Percentiles rank a stretch among this genome's conserved stretches.
Evolutionary conservation across 2,113 vertebrate species (phyloP).

Genomic region (Larimichthys polyactis): DNA sequence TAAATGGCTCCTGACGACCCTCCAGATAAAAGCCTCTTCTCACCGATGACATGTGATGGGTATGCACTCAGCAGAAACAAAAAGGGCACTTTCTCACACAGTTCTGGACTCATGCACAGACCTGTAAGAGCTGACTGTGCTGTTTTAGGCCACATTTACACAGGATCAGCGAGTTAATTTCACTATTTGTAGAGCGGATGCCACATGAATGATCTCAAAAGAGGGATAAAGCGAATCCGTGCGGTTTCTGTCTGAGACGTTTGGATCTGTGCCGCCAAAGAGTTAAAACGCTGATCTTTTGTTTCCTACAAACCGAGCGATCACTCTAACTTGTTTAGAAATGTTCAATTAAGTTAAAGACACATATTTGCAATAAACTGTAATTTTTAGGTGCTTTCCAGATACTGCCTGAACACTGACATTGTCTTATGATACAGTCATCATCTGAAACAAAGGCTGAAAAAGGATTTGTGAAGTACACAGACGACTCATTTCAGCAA

Average conservation of each 20-base stretch:
- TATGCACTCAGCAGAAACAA: constrained; percentile 1
- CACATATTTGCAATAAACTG: constrained; percentile 36
- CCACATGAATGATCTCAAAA: constrained; percentile 27
- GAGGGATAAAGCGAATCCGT: constrained; percentile 14
- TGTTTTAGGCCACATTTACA: constrained; percentile 51
- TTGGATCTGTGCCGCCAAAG: constrained; percentile 30
- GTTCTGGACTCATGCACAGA: constrained; percentile 42
- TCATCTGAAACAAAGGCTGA: constrained; percentile 35
- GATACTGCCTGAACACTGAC: neutral
- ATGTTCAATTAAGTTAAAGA: constrained; percentile 33
- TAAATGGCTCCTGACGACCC: neutral
- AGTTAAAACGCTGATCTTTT: constrained; percentile 45
- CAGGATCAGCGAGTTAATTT: constrained; percentile 42
- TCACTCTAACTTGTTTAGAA: constrained; percentile 38
- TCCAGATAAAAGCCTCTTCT: constrained; percentile 2
- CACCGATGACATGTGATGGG: constrained; percentile 13
- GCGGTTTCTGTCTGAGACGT: constrained; percentile 13
- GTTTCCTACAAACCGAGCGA: constrained; percentile 35
- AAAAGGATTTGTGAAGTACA: constrained; percentile 37
- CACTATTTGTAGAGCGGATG: constrained; percentile 57
- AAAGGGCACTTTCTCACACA: constrained; percentile 43
- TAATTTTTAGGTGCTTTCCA: constrained; percentile 62
- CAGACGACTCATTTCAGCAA: constrained; percentile 1
- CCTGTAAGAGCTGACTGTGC: constrained; percentile 48
- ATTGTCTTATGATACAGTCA: constrained; percentile 13